Percentiles rank a stretch among this genome's conserved stretches.
Evolutionary conservation across 2,113 vertebrate species (phyloP).

Genomic region (Neomonachus schauinslandi): DNA sequence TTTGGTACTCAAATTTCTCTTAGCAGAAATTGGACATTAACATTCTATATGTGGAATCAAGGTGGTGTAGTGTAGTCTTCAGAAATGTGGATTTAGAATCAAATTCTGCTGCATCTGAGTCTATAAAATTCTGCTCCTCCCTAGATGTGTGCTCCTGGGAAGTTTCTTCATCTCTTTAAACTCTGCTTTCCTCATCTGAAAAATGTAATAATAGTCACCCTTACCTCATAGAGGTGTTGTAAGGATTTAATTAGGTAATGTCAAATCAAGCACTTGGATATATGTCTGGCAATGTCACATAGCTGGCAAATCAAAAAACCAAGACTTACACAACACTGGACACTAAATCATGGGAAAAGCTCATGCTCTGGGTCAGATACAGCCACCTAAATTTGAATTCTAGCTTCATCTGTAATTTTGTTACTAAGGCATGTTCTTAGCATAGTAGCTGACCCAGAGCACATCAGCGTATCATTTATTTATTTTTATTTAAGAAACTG

Average conservation of each 20-base stretch:
- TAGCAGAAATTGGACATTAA: neutral
- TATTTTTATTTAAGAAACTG: neutral
- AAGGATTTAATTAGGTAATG: neutral
- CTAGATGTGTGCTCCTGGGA: neutral
- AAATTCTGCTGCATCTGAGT: neutral
- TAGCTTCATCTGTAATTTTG: neutral
- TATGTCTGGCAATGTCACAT: neutral
- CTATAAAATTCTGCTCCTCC: neutral
- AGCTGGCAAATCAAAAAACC: neutral
- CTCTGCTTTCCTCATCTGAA: neutral
- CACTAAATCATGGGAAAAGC: neutral
- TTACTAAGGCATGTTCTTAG: neutral
- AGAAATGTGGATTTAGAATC: neutral
- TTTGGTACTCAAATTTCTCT: neutral
- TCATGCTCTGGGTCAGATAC: neutral
- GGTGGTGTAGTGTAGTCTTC: neutral
- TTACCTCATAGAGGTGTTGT: neutral
- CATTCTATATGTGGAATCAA: neutral
- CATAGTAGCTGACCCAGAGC: neutral
- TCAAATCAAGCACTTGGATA: neutral
- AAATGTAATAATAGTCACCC: neutral
- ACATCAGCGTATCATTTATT: neutral
- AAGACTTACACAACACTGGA: neutral
- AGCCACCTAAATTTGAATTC: neutral
- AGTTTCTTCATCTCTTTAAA: neutral